A percentile compares a stretch with the other conserved stretches of the same genome.
phyloP scores from a whole-genome alignment of 2,113 vertebrate genomes.

The Mixornis gularis region DNA sequence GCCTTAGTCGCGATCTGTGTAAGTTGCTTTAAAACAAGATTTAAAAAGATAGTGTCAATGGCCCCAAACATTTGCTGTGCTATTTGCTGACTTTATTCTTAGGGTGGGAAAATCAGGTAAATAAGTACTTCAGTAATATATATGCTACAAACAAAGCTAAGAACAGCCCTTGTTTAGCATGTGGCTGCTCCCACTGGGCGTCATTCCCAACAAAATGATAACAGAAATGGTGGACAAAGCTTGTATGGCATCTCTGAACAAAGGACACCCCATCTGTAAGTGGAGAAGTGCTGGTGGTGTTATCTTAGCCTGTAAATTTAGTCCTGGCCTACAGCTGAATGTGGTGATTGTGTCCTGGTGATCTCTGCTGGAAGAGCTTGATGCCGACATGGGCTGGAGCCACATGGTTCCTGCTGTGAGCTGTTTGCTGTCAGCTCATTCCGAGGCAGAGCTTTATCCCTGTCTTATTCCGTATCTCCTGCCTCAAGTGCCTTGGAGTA shows the following conservation, averaged over 20 bases:
- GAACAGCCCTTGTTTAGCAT: neutral
- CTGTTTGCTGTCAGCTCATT: neutral
- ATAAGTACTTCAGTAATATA: neutral
- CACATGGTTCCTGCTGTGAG: neutral
- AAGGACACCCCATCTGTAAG: neutral
- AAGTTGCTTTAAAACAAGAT: neutral
- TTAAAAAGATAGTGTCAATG: neutral
- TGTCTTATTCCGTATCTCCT: neutral
- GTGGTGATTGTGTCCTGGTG: neutral
- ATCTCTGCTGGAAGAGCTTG: neutral
- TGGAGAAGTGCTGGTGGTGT: neutral
- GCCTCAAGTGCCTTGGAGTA: accelerated
- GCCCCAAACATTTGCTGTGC: neutral
- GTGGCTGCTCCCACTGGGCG: neutral
- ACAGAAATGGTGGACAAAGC: neutral
- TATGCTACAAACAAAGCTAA: neutral
- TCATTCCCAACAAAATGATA: neutral
- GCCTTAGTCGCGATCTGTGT: neutral
- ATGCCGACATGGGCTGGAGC: neutral
- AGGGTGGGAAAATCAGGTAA: neutral
- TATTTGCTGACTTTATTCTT: neutral
- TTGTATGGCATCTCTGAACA: neutral
- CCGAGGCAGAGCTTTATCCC: neutral
- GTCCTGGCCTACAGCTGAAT: neutral
- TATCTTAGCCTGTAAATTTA: neutral